Base-by-base conservation (phyloP, 2,888 invertebrate species). In the Ochropleura leucogaster region DNA sequence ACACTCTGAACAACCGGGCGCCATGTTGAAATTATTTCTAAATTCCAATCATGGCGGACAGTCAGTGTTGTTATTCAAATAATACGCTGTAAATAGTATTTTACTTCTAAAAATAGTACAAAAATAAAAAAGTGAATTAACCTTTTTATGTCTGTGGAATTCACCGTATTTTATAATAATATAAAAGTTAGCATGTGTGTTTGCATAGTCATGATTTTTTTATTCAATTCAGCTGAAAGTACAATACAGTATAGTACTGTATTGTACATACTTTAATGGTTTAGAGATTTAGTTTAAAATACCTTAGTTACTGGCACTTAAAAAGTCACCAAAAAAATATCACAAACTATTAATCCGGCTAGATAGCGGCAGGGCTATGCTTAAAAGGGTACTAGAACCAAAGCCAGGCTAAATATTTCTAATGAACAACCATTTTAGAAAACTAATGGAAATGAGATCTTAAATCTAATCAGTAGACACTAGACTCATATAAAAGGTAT, bases 1-100 rank as follows among this genome's bases (percentile, higher is more conserved):
- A 96, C 96, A 96, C 95, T 96, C 93, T 93, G 94, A 95, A 92
- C 94, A 92, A 95, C 94, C 95, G 94, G 95, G 94, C 97, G 97
- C 97, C 97, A 97, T 97, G 96, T 96, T 97, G 96, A 96, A 96
- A 94, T 93, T 93, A 92, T 91, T 93, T 93, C 91, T 89, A 90
- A 90, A 91, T 89, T 93, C 92, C 92, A 92, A 94, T 93, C 94
- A 95, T 96, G 96, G 96, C 96, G 89, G 94, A 89, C 86, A 81
- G 79, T 69, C 87, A 81, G 91, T 91, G 90, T 92, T 92, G 88
- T 74, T 82, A 88, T 60, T 72, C 30, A 67, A 79, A 81, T 44
- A 66, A 47, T 60, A 53, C n/a, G 42, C 46, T 44, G 63, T 46
- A 57, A 64, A 51, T 77, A 76, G 76, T 78, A 78, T 71, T 78